A percentile compares a stretch with the other conserved stretches of the same genome.
Evolutionary conservation across 1,140 invertebrate species (phyloP).

Genomic region (Camponotus pennsylvanicus): DNA sequence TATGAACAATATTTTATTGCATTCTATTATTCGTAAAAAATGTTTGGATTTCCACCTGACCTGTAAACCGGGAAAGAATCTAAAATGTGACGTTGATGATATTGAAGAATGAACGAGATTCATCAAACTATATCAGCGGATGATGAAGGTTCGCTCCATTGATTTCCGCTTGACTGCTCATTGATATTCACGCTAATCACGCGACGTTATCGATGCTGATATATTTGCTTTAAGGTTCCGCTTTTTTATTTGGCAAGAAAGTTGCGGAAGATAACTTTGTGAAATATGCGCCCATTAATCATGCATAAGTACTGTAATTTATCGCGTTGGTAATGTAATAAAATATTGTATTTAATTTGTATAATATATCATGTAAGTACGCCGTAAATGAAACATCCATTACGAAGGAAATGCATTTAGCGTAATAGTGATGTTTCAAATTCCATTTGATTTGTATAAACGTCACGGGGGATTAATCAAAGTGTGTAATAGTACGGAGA

Average conservation of each 20-base stretch:
- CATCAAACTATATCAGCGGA: conserved; percentile 63
- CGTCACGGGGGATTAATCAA: conserved; percentile 61
- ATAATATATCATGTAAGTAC: conserved; percentile 62
- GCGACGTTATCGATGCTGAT: conserved; percentile 65
- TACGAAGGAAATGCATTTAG: conserved; percentile 60
- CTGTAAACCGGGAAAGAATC: neutral
- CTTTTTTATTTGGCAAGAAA: conserved; percentile 34
- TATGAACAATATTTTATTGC: conserved; percentile 24
- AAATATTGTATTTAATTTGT: conserved; percentile 60
- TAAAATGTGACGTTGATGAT: conserved; percentile 45
- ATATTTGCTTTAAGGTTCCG: conserved; percentile 62
- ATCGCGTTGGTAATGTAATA: conserved; percentile 52
- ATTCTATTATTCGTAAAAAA: conserved; percentile 1
- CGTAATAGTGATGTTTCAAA: conserved; percentile 60
- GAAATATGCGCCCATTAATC: conserved; percentile 59
- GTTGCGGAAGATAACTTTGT: conserved; percentile 40
- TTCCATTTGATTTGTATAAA: conserved; percentile 64
- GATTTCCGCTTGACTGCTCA: conserved; percentile 57
- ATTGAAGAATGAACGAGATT: conserved; percentile 61
- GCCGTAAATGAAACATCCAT: conserved; percentile 52
- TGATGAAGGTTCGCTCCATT: conserved; percentile 61
- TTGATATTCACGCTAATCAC: conserved; percentile 62
- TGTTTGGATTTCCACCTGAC: conserved; percentile 43
- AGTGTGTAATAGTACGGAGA: conserved; percentile 56
- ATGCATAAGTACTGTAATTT: conserved; percentile 56